Conservation (phyloP, 2,888 invertebrate genomes). For the Lasioglossum zephyrum region DNA sequence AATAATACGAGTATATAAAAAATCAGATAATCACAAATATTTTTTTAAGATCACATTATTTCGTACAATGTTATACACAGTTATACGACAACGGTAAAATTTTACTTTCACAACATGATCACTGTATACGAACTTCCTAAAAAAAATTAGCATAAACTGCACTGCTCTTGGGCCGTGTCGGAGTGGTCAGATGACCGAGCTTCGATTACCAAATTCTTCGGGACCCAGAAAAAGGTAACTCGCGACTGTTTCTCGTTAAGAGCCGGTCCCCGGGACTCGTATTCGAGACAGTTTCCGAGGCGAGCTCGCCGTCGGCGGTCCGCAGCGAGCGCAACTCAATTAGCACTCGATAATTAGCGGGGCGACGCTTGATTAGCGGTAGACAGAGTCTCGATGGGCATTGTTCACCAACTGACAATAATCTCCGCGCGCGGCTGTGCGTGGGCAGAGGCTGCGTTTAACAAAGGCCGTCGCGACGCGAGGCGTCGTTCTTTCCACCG, state of each 20-base stretch:
- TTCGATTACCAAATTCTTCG: conserved; percentile 4
- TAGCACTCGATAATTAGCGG: conserved; percentile 82
- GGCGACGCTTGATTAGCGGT: conserved; percentile 78
- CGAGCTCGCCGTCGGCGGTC: conserved; percentile 29
- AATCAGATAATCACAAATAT: background rate
- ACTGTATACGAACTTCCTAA: too few relatives aligned
- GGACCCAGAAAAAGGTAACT: conserved; percentile 8
- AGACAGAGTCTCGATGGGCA: conserved; percentile 72
- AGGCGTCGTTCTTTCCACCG: background rate
- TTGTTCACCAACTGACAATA: conserved; percentile 74
- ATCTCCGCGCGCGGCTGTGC: conserved; percentile 65
- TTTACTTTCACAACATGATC: background rate
- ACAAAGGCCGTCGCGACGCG: conserved; percentile 35
- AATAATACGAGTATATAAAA: background rate
- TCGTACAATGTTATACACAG: background rate
- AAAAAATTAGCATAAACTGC: background rate
- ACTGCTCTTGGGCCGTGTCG: background rate
- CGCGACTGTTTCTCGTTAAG: conserved; percentile 7
- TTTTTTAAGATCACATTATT: background rate
- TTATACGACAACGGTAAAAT: background rate
- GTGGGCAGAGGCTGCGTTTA: conserved; percentile 51
- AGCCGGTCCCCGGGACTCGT: background rate
- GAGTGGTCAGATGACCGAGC: background rate
- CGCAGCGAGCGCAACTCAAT: conserved; percentile 65
- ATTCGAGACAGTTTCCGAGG: conserved; percentile 22